Percentiles rank a stretch among this genome's conserved stretches.
These are phyloP conservation scores for Drosophila engyochracea DNA, from an alignment of 2,888 invertebrate species.

Conservation along the genomic window DNA sequence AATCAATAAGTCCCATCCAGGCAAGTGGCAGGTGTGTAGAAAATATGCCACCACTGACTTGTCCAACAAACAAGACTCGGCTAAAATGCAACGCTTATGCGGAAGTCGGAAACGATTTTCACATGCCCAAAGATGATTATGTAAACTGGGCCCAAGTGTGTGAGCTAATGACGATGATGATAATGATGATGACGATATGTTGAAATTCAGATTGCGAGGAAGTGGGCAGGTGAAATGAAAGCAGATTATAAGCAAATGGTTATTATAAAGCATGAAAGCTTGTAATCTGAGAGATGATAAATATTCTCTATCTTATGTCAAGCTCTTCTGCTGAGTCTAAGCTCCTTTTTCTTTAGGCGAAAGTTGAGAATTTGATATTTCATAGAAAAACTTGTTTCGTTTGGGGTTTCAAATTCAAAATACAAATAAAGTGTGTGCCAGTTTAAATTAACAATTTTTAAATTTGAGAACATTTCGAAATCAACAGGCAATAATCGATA, in stretches of 20 bases:
- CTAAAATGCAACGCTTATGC: conserved; percentile 48
- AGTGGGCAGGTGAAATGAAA: conserved; percentile 22
- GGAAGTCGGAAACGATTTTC: conserved; percentile 73
- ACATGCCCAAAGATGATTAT: conserved; percentile 65
- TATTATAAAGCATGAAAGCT: neutral
- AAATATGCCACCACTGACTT: conserved; percentile 37
- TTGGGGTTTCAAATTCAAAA: neutral
- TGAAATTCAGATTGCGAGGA: conserved; percentile 34
- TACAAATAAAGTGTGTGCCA: neutral
- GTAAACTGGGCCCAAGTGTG: conserved; percentile 48
- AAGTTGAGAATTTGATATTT: neutral
- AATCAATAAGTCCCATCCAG: conserved; percentile 38
- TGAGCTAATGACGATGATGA: conserved; percentile 38
- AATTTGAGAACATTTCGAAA: neutral
- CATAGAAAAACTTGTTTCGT: neutral
- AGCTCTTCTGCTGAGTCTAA: neutral
- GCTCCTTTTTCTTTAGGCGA: neutral
- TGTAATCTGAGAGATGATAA: conserved; percentile 1
- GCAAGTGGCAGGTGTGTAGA: conserved; percentile 8
- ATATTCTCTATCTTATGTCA: neutral
- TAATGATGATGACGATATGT: conserved; percentile 26
- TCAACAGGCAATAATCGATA: neutral
- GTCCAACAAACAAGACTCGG: conserved; percentile 24
- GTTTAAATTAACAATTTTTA: neutral
- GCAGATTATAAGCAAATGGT: conserved; percentile 20